Evolutionary conservation across 2,797 vertebrate species (phyloP).

Genomic region (Syndactyla subalaris): DNA sequence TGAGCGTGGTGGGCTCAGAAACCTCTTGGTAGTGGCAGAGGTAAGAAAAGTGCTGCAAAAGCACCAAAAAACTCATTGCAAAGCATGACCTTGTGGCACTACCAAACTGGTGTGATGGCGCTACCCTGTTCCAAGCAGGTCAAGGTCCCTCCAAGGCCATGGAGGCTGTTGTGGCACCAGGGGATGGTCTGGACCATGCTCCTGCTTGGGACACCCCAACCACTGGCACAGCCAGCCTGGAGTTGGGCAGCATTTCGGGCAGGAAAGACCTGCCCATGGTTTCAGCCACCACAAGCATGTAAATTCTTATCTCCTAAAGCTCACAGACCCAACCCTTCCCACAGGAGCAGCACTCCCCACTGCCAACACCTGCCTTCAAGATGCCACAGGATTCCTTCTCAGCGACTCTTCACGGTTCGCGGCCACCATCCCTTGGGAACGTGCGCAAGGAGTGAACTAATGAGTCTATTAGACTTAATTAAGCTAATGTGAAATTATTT

Average conservation of each 20-base stretch:
- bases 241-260: not conserved
- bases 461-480: slow-evolving; percentile 79
- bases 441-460: slow-evolving; percentile 61
- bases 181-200: rapidly evolving
- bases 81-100: not conserved
- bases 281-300: rapidly evolving
- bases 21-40: not conserved
- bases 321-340: not conserved
- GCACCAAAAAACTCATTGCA: rapidly evolving
- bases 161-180: rapidly evolving
- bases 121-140: not conserved
- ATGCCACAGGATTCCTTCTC: slow-evolving; percentile 16
- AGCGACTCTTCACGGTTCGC: slow-evolving; percentile 51
- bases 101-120: not conserved
- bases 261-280: not conserved
- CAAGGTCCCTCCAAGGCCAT: not conserved
- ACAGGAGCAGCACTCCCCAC: not conserved
- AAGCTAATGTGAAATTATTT: slow-evolving; percentile 73
- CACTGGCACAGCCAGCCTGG: not conserved
- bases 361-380: not conserved
- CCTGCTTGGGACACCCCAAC: rapidly evolving
- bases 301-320: not conserved
- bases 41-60: not conserved
- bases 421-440: slow-evolving; percentile 57
- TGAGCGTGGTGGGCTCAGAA: not conserved